Conservation (phyloP, 2,113 vertebrate genomes). For the Heloderma charlesbogerti region DNA sequence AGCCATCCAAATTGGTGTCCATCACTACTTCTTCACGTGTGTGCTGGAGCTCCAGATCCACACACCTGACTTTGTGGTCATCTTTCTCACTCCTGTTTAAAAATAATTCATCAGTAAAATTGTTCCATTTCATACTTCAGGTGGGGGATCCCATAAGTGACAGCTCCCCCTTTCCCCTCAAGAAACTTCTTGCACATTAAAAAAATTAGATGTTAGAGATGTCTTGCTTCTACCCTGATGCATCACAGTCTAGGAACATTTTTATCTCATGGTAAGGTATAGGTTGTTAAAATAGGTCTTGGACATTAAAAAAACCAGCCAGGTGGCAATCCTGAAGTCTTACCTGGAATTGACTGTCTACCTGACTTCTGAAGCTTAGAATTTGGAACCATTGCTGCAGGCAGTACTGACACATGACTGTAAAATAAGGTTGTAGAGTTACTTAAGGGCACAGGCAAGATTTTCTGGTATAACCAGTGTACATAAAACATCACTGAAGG, state of each 20-base stretch:
- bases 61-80: background rate
- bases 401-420: background rate
- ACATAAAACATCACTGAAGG: background rate
- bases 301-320: slow-evolving; percentile 6
- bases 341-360: slow-evolving; percentile 5
- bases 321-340: background rate
- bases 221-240: too few relatives aligned
- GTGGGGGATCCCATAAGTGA: background rate
- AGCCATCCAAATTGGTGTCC: too few relatives aligned
- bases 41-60: background rate
- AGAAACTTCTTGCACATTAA: background rate
- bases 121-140: background rate
- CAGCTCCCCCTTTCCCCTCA: background rate
- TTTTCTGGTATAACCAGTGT: slow-evolving; percentile 13
- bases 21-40: background rate
- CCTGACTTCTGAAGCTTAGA: background rate
- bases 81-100: background rate
- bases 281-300: background rate
- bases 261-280: background rate
- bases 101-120: background rate
- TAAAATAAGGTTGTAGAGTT: background rate
- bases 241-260: background rate
- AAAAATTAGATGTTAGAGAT: too few relatives aligned
- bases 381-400: background rate
- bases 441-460: slow-evolving; percentile 15